Percentiles rank a stretch among this genome's conserved stretches.
phyloP scores from a whole-genome alignment of 1,140 invertebrate species.

The Triops cancriformis region DNA sequence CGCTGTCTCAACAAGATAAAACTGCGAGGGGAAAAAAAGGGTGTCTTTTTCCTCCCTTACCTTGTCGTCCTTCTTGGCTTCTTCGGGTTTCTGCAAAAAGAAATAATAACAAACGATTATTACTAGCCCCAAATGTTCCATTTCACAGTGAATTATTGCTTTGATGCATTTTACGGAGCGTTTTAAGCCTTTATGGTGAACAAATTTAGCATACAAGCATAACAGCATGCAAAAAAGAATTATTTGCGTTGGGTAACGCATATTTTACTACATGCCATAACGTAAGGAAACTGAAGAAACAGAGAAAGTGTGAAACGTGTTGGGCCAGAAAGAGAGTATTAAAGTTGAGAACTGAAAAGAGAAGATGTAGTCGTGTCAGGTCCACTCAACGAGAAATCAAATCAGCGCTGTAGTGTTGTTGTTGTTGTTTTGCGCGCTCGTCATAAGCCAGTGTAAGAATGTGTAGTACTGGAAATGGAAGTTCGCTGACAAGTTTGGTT shows the following conservation, averaged over 20 bases:
- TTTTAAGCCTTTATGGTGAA: too few species aligned
- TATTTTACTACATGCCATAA: too few species aligned
- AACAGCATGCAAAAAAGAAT: too few species aligned
- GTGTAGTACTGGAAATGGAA: neutral
- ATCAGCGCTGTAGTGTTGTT: neutral
- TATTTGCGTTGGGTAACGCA: too few species aligned
- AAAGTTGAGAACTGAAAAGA: neutral
- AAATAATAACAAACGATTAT: neutral
- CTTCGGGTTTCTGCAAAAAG: conserved; percentile 4
- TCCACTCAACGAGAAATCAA: neutral
- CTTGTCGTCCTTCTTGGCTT: conserved; percentile 1
- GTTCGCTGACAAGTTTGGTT: neutral
- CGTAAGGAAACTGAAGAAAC: neutral
- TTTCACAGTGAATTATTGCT: too few species aligned
- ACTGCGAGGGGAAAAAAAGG: neutral
- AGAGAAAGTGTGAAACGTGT: neutral
- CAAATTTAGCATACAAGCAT: too few species aligned
- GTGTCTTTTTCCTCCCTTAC: neutral
- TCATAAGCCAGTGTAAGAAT: neutral
- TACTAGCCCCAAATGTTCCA: neutral
- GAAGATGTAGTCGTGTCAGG: neutral
- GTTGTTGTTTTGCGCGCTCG: neutral
- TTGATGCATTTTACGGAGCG: too few species aligned
- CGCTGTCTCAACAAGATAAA: neutral
- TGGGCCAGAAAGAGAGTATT: neutral